phyloP scores from a whole-genome alignment of 92 coral and sea anemone genomes.

The Bergia sp. region DNA sequence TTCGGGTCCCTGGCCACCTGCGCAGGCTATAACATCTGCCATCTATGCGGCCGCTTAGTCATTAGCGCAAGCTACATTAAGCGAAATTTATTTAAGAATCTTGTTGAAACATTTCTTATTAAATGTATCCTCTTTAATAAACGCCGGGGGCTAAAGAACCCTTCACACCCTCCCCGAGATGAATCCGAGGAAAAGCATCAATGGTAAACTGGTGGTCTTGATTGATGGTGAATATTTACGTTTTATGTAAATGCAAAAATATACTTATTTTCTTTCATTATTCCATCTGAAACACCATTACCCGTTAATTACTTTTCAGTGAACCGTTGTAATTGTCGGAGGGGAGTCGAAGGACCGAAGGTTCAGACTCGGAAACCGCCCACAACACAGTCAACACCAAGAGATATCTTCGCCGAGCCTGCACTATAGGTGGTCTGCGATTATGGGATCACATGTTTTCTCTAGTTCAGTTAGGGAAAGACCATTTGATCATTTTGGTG shows the following conservation, averaged over 20 bases:
- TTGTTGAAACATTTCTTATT: too few species aligned
- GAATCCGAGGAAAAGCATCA: too few species aligned
- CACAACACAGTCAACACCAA: not conserved
- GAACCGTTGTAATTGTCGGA: conserved; percentile 36
- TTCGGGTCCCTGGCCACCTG: too few species aligned
- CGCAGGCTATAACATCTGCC: too few species aligned
- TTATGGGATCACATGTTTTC: not conserved
- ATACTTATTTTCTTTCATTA: not conserved
- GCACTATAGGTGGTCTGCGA: conserved; percentile 29
- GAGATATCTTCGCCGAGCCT: conserved; percentile 24
- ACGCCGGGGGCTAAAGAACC: too few species aligned
- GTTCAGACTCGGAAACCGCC: not conserved
- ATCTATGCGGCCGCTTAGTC: too few species aligned
- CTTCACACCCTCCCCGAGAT: too few species aligned
- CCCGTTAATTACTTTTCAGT: not conserved
- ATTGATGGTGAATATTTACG: not conserved
- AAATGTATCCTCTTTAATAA: too few species aligned
- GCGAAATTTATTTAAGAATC: too few species aligned
- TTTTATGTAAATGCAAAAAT: not conserved
- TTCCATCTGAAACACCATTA: not conserved
- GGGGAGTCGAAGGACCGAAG: conserved; percentile 1
- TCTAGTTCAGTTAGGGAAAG: not conserved
- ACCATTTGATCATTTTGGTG: not conserved
- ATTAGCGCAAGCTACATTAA: too few species aligned
- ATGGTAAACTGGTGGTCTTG: not conserved